A percentile compares a stretch with the other conserved stretches of the same genome.
phyloP scores from a whole-genome alignment of 1,140 invertebrate genomes.

The Lineus longissimus region DNA sequence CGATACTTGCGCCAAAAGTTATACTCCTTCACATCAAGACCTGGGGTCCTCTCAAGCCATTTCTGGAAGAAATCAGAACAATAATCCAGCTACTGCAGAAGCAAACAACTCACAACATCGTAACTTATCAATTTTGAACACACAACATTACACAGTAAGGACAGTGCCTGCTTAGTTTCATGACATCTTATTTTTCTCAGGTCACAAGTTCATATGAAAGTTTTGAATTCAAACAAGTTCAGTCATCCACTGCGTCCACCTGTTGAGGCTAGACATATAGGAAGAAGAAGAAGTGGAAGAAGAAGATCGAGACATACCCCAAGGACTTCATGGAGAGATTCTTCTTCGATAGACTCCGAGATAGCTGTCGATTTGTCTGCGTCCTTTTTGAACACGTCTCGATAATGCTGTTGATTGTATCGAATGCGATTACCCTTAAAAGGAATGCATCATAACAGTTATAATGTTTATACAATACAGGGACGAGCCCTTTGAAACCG shows the following conservation, averaged over 20 bases:
- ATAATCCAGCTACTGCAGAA: slow-evolving; percentile 2
- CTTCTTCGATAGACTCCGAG: slow-evolving; percentile 73
- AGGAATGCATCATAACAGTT: not conserved
- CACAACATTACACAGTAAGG: not conserved
- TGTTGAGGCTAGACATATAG: too few relatives aligned
- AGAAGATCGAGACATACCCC: slow-evolving; percentile 58
- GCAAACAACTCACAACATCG: too few relatives aligned
- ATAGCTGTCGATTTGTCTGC: slow-evolving; percentile 69
- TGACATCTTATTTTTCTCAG: too few relatives aligned
- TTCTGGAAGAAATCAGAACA: slow-evolving; percentile 35
- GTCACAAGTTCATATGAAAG: too few relatives aligned
- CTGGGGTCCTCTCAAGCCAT: slow-evolving; percentile 93
- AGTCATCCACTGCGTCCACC: too few relatives aligned
- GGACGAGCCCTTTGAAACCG: not conserved
- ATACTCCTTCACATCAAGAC: slow-evolving; percentile 75
- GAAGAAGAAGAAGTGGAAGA: too few relatives aligned
- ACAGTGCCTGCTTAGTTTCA: too few relatives aligned
- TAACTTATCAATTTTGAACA: too few relatives aligned
- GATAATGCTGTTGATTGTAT: slow-evolving; percentile 87
- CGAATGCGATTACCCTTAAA: slow-evolving; percentile 74
- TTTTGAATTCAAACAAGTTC: too few relatives aligned
- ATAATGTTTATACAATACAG: not conserved
- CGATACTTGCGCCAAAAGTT: slow-evolving; percentile 92
- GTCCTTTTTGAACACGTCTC: slow-evolving; percentile 73
- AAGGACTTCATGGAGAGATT: slow-evolving; percentile 77